A percentile compares a stretch with the other conserved stretches of the same genome.
Evolutionary conservation across 2,888 invertebrate genomes (phyloP).

Genomic region (Agrochola macilenta): DNA sequence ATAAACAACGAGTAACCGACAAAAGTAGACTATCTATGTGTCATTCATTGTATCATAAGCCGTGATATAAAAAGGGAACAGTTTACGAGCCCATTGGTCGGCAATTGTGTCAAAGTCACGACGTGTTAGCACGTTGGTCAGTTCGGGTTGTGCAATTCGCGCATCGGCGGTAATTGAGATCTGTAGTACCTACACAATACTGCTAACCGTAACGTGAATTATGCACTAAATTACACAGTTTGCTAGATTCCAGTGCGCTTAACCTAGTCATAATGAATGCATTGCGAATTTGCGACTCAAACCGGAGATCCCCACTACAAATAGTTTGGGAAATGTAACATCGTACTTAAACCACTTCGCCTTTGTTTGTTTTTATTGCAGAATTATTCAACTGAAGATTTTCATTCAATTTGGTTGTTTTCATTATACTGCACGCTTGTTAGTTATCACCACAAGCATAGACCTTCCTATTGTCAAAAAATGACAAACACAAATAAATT

Average conservation of each 20-base stretch:
- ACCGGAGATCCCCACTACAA: constrained; percentile 51
- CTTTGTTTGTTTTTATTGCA: constrained; percentile 8
- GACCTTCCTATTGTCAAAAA: constrained; percentile 26
- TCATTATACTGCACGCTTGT: background rate
- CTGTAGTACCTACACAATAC: constrained; percentile 62
- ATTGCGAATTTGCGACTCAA: constrained; percentile 33
- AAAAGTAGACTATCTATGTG: constrained; percentile 54
- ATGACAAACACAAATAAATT: constrained; percentile 34
- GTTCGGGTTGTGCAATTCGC: constrained; percentile 82
- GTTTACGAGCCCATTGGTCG: constrained; percentile 69
- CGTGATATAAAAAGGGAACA: constrained; percentile 65
- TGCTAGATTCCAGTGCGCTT: constrained; percentile 50
- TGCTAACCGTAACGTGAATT: constrained; percentile 53
- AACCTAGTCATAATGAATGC: constrained; percentile 38
- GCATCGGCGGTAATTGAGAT: constrained; percentile 77
- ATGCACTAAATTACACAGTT: constrained; percentile 57
- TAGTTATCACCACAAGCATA: background rate
- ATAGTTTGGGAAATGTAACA: constrained; percentile 40
- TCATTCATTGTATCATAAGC: constrained; percentile 63
- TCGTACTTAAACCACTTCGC: background rate
- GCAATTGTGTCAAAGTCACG: constrained; percentile 89
- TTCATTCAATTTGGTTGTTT: constrained; percentile 7
- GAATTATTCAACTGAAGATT: constrained; percentile 8
- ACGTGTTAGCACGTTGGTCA: constrained; percentile 83
- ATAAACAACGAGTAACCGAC: constrained; percentile 49